A percentile compares a stretch with the other conserved stretches of the same genome.
These are phyloP conservation scores for Drosophila greeni DNA, from an alignment of 2,888 invertebrate species.

Conservation along the genomic window DNA sequence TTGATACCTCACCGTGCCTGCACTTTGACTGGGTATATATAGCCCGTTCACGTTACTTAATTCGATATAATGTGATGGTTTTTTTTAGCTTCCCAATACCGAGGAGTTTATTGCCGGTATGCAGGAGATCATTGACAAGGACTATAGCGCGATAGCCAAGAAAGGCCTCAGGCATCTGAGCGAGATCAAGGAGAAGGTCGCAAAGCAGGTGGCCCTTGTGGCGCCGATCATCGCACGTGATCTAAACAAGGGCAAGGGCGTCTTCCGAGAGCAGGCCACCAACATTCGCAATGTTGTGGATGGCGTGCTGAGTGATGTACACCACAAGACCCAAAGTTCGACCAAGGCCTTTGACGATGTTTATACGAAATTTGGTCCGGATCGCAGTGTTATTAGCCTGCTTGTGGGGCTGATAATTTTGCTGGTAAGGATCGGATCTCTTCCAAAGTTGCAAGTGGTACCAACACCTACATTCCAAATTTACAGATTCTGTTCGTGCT, in stretches of 20 bases:
- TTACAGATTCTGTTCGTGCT: constrained; percentile 51
- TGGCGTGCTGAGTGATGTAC: constrained; percentile 49
- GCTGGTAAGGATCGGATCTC: constrained; percentile 39
- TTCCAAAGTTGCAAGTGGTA: not conserved
- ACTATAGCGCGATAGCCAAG: constrained; percentile 18
- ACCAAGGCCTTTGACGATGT: constrained; percentile 55
- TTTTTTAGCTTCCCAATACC: constrained; percentile 47
- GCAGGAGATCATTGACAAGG: constrained; percentile 19
- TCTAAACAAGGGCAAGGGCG: constrained; percentile 39
- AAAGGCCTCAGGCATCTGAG: constrained; percentile 39
- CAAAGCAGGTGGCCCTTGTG: constrained; percentile 34
- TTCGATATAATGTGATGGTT: not conserved
- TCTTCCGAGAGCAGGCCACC: constrained; percentile 46
- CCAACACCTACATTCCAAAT: not conserved
- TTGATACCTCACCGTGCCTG: constrained; percentile 55
- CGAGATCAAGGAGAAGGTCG: constrained; percentile 38
- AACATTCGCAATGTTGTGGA: constrained; percentile 52
- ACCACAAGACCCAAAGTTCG: constrained; percentile 40
- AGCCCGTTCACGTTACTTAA: not conserved
- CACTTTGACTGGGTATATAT: constrained; percentile 32
- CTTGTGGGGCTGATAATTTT: constrained; percentile 48
- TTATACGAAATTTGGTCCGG: constrained; percentile 48
- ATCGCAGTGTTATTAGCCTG: constrained; percentile 55
- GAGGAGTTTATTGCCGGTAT: constrained; percentile 32
- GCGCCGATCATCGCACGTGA: constrained; percentile 50